Percentiles rank a stretch among this genome's conserved stretches.
Conservation (phyloP, 2,888 invertebrate species). For the Serripes groenlandicus region DNA sequence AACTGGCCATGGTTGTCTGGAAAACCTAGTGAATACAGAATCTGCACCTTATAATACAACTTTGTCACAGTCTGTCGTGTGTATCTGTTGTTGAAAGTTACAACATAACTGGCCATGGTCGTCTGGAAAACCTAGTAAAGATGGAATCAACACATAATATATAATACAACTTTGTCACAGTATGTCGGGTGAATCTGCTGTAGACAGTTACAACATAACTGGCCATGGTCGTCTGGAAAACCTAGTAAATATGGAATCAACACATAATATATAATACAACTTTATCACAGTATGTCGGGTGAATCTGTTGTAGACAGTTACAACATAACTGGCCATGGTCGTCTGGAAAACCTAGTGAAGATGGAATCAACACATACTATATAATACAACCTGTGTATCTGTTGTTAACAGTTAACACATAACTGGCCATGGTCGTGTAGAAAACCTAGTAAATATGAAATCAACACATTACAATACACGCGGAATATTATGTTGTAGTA, state of each 20-base stretch:
- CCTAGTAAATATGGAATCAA: neutral
- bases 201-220: constrained; percentile 4
- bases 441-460: neutral
- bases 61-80: constrained; percentile 7
- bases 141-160: no score
- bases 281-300: neutral
- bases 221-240: neutral
- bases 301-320: neutral
- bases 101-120: neutral
- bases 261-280: no score
- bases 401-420: constrained; percentile 7
- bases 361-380: no score
- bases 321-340: neutral
- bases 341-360: neutral
- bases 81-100: constrained; percentile 5
- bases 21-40: no score
- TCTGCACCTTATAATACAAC: neutral
- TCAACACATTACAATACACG: neutral
- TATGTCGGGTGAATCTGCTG: neutral
- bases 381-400: no score
- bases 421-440: neutral
- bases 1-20: neutral
- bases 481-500: no score
- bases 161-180: no score
- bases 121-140: neutral